Evolutionary conservation across 2,113 vertebrate genomes (phyloP), one percentile per base, ranked within the genome.

Genomic region (Percina caprodes): DNA sequence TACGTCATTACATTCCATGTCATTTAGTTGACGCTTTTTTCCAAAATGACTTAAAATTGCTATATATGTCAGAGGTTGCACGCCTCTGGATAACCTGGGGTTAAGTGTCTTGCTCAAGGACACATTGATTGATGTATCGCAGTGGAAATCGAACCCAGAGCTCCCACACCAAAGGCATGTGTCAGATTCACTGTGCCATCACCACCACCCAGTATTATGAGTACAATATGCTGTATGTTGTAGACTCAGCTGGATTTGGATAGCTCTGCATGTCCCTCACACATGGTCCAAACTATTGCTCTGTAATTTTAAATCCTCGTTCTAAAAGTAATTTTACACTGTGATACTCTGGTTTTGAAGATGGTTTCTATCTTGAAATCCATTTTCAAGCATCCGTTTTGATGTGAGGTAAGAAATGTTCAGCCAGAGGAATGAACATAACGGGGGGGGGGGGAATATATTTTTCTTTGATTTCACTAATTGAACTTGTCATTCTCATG

Each of bases 401-500:
- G 2, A 75, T 56, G 12, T 15, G 69, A 77, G 15, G 49, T n/a
- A 8, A 33, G 39, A 54, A 30, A 3, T 8, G 63, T 69, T 0
- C 33, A 45, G 72, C 45, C 39, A 48, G 49, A 79, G 58, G 69
- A 70, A 63, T 72, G 69, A 67, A 49, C 6, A 23, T 77, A 39
- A 80, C 46, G 5, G 52, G 71, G 18, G 4, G 19, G n/a, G n/a
- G n/a, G n/a, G n/a, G n/a, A n/a, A n/a, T 74, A 15, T 60, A 45
- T 77, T 81, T 62, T 30, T 0, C 18, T 80, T 61, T 67, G 45
- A 73, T 61, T 77, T 70, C 58, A 61, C 61, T 86, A 70, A 77
- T 39, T 55, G 48, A 66, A 48, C 68, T 83, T 2, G 70, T 71
- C 3, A 5, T 58, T 46, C 21, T 14, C 3, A 6, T 76, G 77